A percentile compares a stretch with the other conserved stretches of the same genome.
These are phyloP conservation scores for Haliclona indistincta DNA, from an alignment of 37 sponge, comb jelly and placozoan species.

Conservation along the genomic window DNA sequence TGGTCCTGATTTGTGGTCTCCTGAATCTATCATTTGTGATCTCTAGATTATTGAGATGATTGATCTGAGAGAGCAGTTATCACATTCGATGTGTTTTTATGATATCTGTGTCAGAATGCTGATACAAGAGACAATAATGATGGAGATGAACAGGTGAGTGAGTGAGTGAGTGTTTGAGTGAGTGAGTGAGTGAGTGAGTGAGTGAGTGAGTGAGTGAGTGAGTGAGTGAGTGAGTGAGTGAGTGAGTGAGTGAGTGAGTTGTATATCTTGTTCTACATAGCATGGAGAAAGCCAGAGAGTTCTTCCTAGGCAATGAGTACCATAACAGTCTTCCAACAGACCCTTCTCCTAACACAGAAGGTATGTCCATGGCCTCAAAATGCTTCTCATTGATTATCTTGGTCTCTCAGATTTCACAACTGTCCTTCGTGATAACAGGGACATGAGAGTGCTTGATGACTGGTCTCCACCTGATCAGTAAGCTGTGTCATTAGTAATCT, in stretches of 20 bases:
- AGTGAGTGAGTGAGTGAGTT: too few species aligned
- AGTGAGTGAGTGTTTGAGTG: too few species aligned
- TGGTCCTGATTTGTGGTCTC: background rate
- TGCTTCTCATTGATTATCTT: background rate
- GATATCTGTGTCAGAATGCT: background rate
- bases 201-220: too few species aligned
- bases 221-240: too few species aligned
- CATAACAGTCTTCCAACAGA: constrained; percentile 12
- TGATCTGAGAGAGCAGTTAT: constrained; percentile 38
- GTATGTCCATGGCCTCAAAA: background rate
- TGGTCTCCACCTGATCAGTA: constrained; percentile 38
- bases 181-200: too few species aligned
- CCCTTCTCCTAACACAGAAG: background rate
- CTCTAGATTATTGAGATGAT: constrained; percentile 55
- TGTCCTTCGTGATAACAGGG: constrained; percentile 64
- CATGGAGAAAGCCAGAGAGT: constrained; percentile 18
- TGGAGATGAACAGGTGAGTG: constrained; percentile 30
- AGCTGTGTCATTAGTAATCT: background rate
- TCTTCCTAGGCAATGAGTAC: constrained; percentile 42
- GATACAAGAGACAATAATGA: background rate
- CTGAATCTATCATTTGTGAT: background rate
- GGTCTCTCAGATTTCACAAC: background rate
- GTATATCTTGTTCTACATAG: constrained; percentile 19
- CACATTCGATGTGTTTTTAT: constrained; percentile 49
- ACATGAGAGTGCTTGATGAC: constrained; percentile 63